Evolutionary conservation across 2,888 invertebrate species (phyloP).

Genomic region (Eustalomyia histrio): DNA sequence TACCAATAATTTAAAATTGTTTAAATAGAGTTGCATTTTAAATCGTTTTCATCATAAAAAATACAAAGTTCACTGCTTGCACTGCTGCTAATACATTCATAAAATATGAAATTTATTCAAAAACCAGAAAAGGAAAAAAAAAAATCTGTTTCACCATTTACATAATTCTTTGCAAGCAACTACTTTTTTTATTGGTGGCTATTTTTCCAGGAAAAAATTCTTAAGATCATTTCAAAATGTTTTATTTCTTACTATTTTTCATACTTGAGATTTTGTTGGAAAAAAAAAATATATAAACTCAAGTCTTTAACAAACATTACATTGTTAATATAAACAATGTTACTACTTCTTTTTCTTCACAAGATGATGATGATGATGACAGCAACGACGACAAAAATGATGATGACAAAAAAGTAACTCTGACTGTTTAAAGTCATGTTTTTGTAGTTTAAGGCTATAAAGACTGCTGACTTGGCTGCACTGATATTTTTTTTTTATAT

Average conservation of each 20-base stretch:
- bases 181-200: conserved; percentile 37
- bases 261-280: neutral
- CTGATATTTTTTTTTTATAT: conserved; percentile 44
- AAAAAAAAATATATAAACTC: conserved; percentile 48
- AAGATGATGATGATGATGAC: conserved; percentile 33
- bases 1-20: neutral
- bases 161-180: neutral
- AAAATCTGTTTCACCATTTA: neutral
- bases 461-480: conserved; percentile 12
- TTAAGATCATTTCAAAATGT: conserved; percentile 30
- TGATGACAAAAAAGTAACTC: conserved; percentile 15
- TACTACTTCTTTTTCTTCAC: neutral
- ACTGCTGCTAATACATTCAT: neutral
- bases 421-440: conserved; percentile 41
- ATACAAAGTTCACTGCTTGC: neutral
- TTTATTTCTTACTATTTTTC: conserved; percentile 5
- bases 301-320: conserved; percentile 73
- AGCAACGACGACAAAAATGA: conserved; percentile 18
- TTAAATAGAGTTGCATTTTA: neutral
- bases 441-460: conserved; percentile 43
- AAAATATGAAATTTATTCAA: neutral
- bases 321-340: conserved; percentile 51
- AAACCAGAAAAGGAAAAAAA: neutral
- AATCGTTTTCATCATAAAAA: neutral
- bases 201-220: conserved; percentile 42